Percentiles rank a stretch among this genome's conserved stretches.
Conservation (phyloP, 2,113 vertebrate genomes). For the Protobothrops flavoviridis region DNA sequence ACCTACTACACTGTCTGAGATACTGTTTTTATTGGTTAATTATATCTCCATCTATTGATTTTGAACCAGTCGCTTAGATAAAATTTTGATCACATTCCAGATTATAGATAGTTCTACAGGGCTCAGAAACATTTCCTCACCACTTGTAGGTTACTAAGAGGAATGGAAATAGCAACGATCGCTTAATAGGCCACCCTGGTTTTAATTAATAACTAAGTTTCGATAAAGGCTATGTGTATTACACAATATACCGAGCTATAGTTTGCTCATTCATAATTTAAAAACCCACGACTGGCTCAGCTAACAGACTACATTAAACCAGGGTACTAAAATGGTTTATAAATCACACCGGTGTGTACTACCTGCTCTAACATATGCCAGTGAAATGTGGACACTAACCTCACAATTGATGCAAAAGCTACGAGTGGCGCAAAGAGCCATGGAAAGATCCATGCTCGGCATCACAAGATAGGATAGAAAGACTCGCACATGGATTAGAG, state of each 20-base stretch:
- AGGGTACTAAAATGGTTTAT: not conserved
- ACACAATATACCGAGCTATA: not conserved
- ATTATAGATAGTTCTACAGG: not conserved
- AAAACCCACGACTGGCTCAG: not conserved
- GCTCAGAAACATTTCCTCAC: not conserved
- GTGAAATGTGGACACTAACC: no score
- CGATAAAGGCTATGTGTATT: not conserved
- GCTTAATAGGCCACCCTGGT: not conserved
- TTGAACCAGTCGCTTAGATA: not conserved
- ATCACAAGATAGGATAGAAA: no score
- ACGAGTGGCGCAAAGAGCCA: no score
- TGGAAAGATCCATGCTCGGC: no score
- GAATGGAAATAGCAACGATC: not conserved
- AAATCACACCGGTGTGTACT: no score
- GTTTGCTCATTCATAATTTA: not conserved
- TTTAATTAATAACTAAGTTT: not conserved
- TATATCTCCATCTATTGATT: not conserved
- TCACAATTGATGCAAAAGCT: no score
- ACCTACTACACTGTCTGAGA: not conserved
- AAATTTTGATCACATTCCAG: not conserved
- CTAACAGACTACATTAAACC: not conserved
- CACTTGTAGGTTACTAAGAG: not conserved
- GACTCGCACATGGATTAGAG: no score
- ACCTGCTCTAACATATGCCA: no score
- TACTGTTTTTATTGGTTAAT: not conserved